Evolutionary conservation across 64 coral and sea anemone species (phyloP).

Genomic region (Catalaphyllia jardinei): DNA sequence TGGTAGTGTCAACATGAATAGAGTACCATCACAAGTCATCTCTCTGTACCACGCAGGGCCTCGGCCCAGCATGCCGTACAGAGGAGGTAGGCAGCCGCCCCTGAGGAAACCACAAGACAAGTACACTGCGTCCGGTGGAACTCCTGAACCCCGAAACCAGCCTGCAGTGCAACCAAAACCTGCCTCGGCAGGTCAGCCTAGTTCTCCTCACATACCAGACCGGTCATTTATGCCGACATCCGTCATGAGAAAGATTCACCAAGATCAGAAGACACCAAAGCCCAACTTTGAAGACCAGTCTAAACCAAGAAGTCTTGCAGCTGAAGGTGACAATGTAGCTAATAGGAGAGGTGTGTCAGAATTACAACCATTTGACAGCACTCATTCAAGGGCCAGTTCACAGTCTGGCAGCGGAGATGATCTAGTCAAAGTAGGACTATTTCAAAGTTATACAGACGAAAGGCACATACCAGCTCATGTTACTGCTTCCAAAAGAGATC

Average conservation of each 20-base stretch:
- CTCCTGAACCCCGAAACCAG: conserved; percentile 1
- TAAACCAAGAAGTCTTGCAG: not conserved
- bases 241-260: conserved; percentile 56
- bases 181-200: not conserved
- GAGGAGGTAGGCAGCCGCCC: not conserved
- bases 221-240: conserved; percentile 64
- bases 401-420: not conserved
- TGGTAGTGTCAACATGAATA: conserved; percentile 5
- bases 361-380: not conserved
- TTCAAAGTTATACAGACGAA: not conserved
- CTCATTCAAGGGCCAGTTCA: not conserved
- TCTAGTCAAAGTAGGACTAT: not conserved
- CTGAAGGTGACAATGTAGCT: not conserved
- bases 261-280: conserved; percentile 60
- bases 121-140: not conserved
- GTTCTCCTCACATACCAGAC: conserved; percentile 22
- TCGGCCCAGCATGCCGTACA: not conserved
- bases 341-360: not conserved
- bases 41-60: not conserved
- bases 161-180: not conserved
- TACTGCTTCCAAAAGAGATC: not conserved
- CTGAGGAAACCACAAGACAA: not conserved
- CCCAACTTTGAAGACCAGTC: not conserved
- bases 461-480: not conserved
- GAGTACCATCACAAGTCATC: not conserved